A percentile compares a stretch with the other conserved stretches of the same genome.
Conservation (phyloP, 2,888 invertebrate genomes). For the Auanema sp. region DNA sequence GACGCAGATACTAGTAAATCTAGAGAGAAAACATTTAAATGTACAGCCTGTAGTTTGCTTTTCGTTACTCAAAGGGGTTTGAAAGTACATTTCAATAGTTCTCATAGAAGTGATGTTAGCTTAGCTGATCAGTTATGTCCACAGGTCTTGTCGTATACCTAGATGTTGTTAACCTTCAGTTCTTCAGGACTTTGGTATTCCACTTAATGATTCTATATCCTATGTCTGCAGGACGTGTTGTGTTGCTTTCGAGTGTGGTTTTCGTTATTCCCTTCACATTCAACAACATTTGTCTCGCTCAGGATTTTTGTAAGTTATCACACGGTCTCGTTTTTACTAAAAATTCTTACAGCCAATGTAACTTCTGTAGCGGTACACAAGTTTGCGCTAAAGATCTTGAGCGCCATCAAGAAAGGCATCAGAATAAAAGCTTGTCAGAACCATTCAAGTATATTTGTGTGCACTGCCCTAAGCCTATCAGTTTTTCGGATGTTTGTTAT, state of each 20-base stretch:
- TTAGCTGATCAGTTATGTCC: not conserved
- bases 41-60: not conserved
- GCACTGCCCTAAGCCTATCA: too few relatives aligned
- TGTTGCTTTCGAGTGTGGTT: slow-evolving; percentile 1
- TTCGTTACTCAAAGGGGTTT: not conserved
- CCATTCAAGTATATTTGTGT: too few relatives aligned
- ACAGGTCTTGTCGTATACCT: too few relatives aligned
- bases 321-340: too few relatives aligned
- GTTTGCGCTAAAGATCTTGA: not conserved
- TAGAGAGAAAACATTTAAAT: not conserved
- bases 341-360: not conserved
- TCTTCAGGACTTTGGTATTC: slow-evolving; percentile 6
- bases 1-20: too few relatives aligned
- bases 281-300: not conserved
- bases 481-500: too few relatives aligned
- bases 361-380: slow-evolving; percentile 3
- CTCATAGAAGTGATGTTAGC: not conserved
- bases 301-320: not conserved
- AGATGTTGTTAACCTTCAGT: not conserved
- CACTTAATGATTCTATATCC: not conserved
- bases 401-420: not conserved
- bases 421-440: too few relatives aligned
- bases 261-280: not conserved
- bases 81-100: not conserved
- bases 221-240: slow-evolving; percentile 6